A percentile compares a stretch with the other conserved stretches of the same genome.
These are phyloP conservation scores for Pyrochroa serraticornis DNA, from an alignment of 2,888 invertebrate genomes.

Conservation along the genomic window DNA sequence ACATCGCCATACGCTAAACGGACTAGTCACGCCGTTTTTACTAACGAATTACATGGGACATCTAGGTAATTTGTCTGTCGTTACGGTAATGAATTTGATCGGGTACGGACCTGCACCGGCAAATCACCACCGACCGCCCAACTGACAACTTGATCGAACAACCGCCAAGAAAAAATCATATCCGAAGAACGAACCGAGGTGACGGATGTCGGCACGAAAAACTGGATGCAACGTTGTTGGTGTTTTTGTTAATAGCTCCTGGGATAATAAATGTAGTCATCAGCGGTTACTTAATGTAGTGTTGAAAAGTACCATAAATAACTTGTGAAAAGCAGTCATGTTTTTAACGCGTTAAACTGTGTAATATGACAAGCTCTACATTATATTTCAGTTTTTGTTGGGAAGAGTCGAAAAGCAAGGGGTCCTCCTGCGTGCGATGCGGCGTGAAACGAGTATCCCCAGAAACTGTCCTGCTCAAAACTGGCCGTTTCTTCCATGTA, in stretches of 20 bases:
- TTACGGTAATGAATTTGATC: conserved; percentile 17
- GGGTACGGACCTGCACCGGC: no score
- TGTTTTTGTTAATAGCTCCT: not conserved
- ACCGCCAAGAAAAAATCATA: not conserved
- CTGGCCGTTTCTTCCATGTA: no score
- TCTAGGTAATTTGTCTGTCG: conserved; percentile 54
- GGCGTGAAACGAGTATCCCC: no score
- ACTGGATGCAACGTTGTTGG: not conserved
- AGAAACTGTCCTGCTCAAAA: no score
- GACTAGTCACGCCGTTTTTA: conserved; percentile 57
- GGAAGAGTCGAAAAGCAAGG: no score
- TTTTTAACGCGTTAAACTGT: no score
- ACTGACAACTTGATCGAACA: not conserved
- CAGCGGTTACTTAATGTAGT: not conserved
- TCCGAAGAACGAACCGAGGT: not conserved
- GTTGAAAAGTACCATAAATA: not conserved
- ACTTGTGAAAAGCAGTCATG: no score
- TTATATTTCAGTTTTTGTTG: no score
- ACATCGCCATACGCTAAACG: conserved; percentile 55
- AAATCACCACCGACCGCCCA: not conserved
- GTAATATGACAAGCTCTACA: no score
- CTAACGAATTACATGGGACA: conserved; percentile 54
- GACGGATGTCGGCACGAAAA: not conserved
- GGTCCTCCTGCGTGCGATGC: no score
- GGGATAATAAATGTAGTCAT: not conserved